Percentiles rank a stretch among this genome's conserved stretches.
Evolutionary conservation across 2,888 invertebrate genomes (phyloP).

Genomic region (Homarus gammarus): DNA sequence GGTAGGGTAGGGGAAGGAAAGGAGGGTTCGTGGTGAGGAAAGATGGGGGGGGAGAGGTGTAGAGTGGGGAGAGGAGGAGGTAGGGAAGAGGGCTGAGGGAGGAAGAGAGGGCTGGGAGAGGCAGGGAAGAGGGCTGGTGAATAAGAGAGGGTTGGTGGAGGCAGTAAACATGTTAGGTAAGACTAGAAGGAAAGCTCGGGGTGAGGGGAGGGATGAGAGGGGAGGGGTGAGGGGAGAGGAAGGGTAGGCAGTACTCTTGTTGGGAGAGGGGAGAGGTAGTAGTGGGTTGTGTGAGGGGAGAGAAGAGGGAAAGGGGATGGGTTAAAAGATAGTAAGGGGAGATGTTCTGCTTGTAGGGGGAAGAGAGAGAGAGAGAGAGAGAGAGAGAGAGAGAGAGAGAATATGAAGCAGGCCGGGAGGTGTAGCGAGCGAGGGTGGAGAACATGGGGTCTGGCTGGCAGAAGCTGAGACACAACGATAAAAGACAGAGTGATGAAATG

Average conservation of each 20-base stretch:
- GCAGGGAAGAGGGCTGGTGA: neutral
- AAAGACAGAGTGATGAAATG: conserved; percentile 23
- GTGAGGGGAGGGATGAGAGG: neutral
- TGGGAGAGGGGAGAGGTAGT: neutral
- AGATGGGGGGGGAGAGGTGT: neutral
- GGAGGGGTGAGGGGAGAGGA: too few relatives aligned
- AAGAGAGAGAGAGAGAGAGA: conserved; percentile 8
- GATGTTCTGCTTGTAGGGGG: neutral
- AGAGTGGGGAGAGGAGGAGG: neutral
- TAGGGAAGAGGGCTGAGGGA: neutral
- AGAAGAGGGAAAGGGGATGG: neutral
- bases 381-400: conserved; percentile 40
- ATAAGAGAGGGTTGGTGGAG: neutral
- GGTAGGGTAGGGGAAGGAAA: neutral
- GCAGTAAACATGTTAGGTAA: too few relatives aligned
- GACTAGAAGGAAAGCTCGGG: neutral
- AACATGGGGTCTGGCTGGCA: neutral
- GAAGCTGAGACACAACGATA: neutral
- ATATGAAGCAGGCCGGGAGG: conserved; percentile 29
- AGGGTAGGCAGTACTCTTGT: too few relatives aligned
- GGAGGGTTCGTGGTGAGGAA: neutral
- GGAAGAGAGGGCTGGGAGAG: neutral
- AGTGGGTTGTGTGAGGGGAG: neutral
- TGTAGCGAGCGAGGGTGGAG: neutral
- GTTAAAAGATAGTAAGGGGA: neutral